Evolutionary conservation across 2,888 invertebrate genomes (phyloP), one percentile per base, ranked within the genome.

Genomic region (Arctia plantaginis): DNA sequence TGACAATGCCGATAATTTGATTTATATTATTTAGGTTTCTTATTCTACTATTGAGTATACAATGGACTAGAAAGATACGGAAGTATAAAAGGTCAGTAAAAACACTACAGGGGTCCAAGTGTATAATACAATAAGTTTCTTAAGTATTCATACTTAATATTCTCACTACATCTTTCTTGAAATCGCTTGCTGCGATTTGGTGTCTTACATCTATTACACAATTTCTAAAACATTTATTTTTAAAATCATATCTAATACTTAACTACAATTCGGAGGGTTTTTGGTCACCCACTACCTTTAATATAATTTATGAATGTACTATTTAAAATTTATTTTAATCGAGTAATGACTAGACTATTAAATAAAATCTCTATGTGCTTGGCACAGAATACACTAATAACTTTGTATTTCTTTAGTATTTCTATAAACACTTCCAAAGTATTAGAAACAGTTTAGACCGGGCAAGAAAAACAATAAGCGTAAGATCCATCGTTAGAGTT

Each of bases 51-150:
- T 76, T 77, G 73, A 83, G 77, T 88, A 86, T 82, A 89, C 82
- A 82, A 86, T 85, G 83, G 81, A 80, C 82, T 87, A 90, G 86
- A 91, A 90, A 90, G 87, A 88, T 89, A 88, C 84, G 85, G 91
- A 93, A 92, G 94, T 94, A 94, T 90, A 94, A 95, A 94, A 95
- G 91, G 91, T 92, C 89, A 87, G 93, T 94, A 94, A 92, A 95
- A 95, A 95, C 88, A 92, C 94, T 94, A 94, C 90, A 84, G 93
- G 92, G 15, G 86, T 82, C 89, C 91, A 91, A 87, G 89, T 93
- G 88, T 93, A 93, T 90, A 92, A 90, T 93, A 93, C 91, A 91
- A 88, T 91, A 86, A 62, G 78, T 83, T 85, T 82, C 82, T 85
- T 84, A 85, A 80, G 83, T 87, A 90, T 88, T 83, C 81, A 85